Evolutionary conservation across 2,888 invertebrate species (phyloP).

Genomic region (Lottia scabra): DNA sequence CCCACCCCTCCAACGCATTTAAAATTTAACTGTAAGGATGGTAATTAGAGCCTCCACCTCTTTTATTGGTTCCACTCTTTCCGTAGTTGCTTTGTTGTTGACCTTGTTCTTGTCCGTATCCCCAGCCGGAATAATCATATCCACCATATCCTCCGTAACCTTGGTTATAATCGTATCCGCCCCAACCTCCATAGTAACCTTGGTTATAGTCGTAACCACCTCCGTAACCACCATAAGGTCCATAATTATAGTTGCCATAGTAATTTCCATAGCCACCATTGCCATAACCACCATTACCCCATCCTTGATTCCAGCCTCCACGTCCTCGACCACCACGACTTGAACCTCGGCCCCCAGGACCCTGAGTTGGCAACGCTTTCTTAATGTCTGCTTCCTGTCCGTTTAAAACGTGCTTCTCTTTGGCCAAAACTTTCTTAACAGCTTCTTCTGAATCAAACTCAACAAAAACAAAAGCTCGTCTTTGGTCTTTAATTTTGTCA

Average conservation of each 20-base stretch:
- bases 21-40: conserved; percentile 51
- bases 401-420: conserved; percentile 70
- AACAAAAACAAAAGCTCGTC: conserved; percentile 97
- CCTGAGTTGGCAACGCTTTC: conserved; percentile 84
- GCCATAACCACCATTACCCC: conserved; percentile 52
- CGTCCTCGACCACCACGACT: conserved; percentile 53
- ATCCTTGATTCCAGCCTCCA: conserved; percentile 41
- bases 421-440: conserved; percentile 78
- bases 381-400: conserved; percentile 95
- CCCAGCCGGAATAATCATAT: conserved; percentile 68
- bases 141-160: conserved; percentile 74
- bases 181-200: conserved; percentile 33
- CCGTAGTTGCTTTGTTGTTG: conserved; percentile 48
- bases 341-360: conserved; percentile 70
- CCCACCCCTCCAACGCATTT: neutral
- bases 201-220: conserved; percentile 14
- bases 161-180: conserved; percentile 62
- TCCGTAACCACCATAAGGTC: conserved; percentile 69
- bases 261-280: conserved; percentile 41
- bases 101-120: conserved; percentile 66
- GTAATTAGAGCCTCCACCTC: conserved; percentile 51
- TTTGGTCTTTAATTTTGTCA: conserved; percentile 95
- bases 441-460: conserved; percentile 96
- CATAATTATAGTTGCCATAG: conserved; percentile 63
- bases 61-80: conserved; percentile 50